phyloP scores from a whole-genome alignment of 1,140 invertebrate genomes.

The Drosophila pandora region DNA sequence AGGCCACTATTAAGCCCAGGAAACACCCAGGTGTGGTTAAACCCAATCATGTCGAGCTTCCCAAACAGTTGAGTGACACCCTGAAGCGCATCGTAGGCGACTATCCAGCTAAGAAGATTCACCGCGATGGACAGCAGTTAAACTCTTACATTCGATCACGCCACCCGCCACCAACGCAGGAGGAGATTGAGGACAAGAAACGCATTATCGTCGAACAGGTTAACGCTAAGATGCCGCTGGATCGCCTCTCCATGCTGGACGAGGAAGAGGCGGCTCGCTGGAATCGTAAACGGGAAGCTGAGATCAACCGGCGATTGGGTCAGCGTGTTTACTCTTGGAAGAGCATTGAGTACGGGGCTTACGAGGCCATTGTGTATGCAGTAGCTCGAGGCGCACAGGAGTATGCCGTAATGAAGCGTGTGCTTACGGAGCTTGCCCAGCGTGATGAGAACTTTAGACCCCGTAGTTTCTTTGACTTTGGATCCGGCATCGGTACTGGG shows the following conservation, averaged over 20 bases:
- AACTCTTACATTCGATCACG: constrained; percentile 86
- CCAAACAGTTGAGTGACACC: constrained; percentile 85
- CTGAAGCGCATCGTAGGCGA: constrained; percentile 85
- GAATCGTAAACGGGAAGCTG: constrained; percentile 74
- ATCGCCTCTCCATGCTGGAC: constrained; percentile 51
- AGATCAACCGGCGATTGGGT: constrained; percentile 83
- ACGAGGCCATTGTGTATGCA: constrained; percentile 88
- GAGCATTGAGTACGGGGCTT: constrained; percentile 88
- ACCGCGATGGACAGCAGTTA: constrained; percentile 85
- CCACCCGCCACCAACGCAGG: constrained; percentile 86
- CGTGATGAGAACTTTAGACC: constrained; percentile 89
- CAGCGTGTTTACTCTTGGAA: constrained; percentile 88
- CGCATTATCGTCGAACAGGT: constrained; percentile 67
- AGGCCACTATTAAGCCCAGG: constrained; percentile 86
- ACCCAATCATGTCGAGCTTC: constrained; percentile 85
- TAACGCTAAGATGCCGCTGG: constrained; percentile 72
- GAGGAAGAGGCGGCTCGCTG: constrained; percentile 68
- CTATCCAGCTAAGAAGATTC: constrained; percentile 84
- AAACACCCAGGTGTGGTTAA: constrained; percentile 88
- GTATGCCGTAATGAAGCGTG: constrained; percentile 88
- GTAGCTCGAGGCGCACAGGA: constrained; percentile 88
- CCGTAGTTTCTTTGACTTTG: constrained; percentile 93
- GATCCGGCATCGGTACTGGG: constrained; percentile 93
- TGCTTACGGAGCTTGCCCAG: constrained; percentile 90
- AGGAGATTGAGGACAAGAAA: constrained; percentile 84